Evolutionary conservation across 2,113 vertebrate genomes (phyloP).

Genomic region (Gymnogyps californianus): DNA sequence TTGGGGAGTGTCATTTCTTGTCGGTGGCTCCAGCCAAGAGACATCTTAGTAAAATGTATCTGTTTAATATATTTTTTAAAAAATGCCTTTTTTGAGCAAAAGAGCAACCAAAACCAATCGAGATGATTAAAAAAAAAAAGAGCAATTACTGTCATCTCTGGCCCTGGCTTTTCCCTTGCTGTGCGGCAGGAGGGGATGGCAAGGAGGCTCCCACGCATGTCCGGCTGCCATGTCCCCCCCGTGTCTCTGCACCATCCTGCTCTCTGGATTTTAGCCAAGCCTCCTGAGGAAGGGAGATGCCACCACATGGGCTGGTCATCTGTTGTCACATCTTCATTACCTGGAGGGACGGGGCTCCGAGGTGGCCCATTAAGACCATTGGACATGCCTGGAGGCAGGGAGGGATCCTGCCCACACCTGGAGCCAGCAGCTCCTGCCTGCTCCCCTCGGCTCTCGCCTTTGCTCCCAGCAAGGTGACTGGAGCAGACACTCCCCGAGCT

Average conservation of each 20-base stretch:
- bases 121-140: neutral
- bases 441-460: neutral
- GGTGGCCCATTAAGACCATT: neutral
- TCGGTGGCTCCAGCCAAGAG: conserved; percentile 58
- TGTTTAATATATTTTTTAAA: conserved; percentile 74
- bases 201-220: accelerated
- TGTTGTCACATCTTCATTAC: neutral
- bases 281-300: neutral
- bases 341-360: neutral
- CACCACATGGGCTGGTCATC: neutral
- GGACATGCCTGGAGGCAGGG: neutral
- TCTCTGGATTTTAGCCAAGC: neutral
- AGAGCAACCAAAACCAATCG: conserved; percentile 1
- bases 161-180: neutral
- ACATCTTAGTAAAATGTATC: conserved; percentile 70
- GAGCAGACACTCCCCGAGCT: neutral
- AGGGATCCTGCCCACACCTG: neutral
- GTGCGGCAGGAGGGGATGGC: neutral
- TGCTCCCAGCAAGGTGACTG: neutral
- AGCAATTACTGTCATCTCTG: conserved; percentile 1
- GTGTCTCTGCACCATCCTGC: neutral
- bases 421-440: neutral
- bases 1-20: conserved; percentile 58
- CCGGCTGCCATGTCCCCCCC: accelerated
- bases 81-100: conserved; percentile 54